Evolutionary conservation across 1,140 invertebrate genomes (phyloP).

Genomic region (Proales similis): DNA sequence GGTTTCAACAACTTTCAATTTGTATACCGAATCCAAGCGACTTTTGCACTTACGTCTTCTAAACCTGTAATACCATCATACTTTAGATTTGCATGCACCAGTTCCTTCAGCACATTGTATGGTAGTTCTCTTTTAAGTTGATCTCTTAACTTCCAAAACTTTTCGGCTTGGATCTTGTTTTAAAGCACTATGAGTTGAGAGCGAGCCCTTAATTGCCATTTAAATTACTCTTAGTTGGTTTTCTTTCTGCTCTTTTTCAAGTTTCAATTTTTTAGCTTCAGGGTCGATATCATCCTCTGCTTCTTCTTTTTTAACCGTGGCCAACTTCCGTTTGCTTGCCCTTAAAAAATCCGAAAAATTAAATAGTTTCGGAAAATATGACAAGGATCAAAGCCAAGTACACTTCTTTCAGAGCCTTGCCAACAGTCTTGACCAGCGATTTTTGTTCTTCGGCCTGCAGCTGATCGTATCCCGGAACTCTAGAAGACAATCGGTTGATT

Average conservation of each 20-base stretch:
- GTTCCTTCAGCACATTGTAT: conserved; percentile 54
- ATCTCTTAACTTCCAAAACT: conserved; percentile 64
- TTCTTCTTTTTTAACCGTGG: conserved; percentile 46
- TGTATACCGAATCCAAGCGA: neutral
- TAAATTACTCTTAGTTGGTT: conserved; percentile 44
- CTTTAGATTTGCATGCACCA: conserved; percentile 65
- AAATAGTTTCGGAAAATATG: no score
- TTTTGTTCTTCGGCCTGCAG: conserved; percentile 10
- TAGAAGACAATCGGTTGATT: neutral
- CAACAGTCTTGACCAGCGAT: no score
- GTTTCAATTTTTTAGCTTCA: conserved; percentile 47
- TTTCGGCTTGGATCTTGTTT: conserved; percentile 9
- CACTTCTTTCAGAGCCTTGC: no score
- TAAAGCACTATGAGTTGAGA: neutral
- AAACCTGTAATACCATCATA: conserved; percentile 62
- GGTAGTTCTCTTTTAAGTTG: conserved; percentile 53
- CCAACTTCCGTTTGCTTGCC: conserved; percentile 1
- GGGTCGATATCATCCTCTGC: conserved; percentile 38
- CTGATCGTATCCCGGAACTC: conserved; percentile 4
- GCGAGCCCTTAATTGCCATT: neutral
- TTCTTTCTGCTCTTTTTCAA: conserved; percentile 48
- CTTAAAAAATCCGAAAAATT: conserved; percentile 5
- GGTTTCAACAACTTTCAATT: conserved; percentile 12
- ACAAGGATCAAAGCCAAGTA: no score
- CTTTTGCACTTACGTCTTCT: conserved; percentile 56